Percentiles rank a stretch among this genome's conserved stretches.
Evolutionary conservation across 2,113 vertebrate genomes (phyloP).

Genomic region (Peucedramus taeniatus): DNA sequence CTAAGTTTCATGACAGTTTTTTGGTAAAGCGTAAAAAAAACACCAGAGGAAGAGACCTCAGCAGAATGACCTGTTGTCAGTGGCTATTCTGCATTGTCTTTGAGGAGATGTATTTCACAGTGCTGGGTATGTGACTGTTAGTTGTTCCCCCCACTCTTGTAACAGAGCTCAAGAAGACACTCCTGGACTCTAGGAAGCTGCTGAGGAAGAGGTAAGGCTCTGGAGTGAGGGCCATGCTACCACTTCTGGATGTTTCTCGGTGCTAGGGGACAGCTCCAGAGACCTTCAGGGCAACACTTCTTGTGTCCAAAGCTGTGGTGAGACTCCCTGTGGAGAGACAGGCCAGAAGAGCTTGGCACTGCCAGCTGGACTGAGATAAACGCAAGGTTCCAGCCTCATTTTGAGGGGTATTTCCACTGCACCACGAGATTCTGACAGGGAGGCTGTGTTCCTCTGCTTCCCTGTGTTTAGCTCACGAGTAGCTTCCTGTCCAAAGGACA

Average conservation of each 20-base stretch:
- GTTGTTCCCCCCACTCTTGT: not conserved
- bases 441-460: not conserved
- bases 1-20: not conserved
- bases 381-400: not conserved
- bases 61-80: too few species aligned
- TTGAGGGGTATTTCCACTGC: not conserved
- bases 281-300: not conserved
- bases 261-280: not conserved
- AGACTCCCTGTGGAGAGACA: not conserved
- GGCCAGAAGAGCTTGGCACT: not conserved
- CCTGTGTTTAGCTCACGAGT: not conserved
- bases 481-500: not conserved
- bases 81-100: not conserved
- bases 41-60: not conserved
- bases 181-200: conserved; percentile 76
- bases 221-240: not conserved
- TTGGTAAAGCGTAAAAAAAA: not conserved
- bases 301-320: not conserved
- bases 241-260: not conserved
- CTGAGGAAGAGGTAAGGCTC: conserved; percentile 80
- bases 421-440: not conserved
- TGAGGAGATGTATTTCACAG: not conserved
- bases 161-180: conserved; percentile 67
- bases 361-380: not conserved
- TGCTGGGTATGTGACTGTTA: not conserved